Base-by-base conservation (phyloP, 2,888 invertebrate species). In the Cantharis rustica region DNA sequence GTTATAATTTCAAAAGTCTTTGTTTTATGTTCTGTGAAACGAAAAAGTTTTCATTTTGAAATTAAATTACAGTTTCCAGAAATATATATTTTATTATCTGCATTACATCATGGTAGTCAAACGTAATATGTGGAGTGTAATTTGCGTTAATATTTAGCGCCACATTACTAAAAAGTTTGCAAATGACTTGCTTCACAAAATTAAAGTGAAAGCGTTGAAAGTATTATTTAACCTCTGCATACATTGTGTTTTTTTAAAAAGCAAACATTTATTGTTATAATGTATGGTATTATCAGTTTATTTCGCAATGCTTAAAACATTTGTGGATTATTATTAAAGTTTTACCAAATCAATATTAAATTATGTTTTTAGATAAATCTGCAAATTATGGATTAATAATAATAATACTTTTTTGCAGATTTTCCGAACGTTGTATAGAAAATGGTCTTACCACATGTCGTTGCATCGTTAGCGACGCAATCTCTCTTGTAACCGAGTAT, bases 401-500 rank as follows among this genome's bases (percentile, higher is more conserved):
- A 27, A 31, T n/a, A 69, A 68, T 31, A 66, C 66, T 64, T 68
- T 71, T 72, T 72, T 72, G 20, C 72, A 61, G 68, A 72, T 61
- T 66, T 72, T 68, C 47, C 20, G 23, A 72, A 68, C 72, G 68
- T 66, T 47, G 26, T 68, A 5, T n/a, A 16, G 16, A 23, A 64
- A 61, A 68, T 68, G 64, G 47, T 61, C 16, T 10, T 13, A n/a
- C 31, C 73, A 69, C 73, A 68, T 68, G 73, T 26, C 62, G 73
- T 69, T 26, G 66, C 68, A 69, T 73, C 73, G 27, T 73, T 73
- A 73, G 73, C 69, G 17, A 73, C 66, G 61, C 26, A 63, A 73
- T 27, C 26, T 73, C 73, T 61, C 26, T 62, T 62, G 47, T 61
- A 16, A 64, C 47, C 26, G 16, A 73, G 20, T 23, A 68, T 27